phyloP scores from a whole-genome alignment of 1,140 invertebrate genomes.

The Bombus picipes region DNA sequence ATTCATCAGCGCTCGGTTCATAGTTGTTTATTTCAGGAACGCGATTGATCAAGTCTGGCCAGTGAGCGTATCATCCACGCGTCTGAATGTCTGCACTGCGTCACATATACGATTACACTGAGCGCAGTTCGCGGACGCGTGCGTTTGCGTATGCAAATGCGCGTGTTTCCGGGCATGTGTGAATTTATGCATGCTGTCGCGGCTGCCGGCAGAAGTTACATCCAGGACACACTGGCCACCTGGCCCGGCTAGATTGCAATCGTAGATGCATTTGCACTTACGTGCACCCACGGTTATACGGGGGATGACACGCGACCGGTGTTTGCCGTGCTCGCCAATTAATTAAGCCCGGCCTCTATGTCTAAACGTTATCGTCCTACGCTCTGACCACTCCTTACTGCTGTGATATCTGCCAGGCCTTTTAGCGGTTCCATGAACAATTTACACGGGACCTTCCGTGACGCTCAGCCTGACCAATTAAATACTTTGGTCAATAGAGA shows the following conservation, averaged over 20 bases:
- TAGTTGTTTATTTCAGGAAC: not conserved
- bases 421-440: constrained; percentile 28
- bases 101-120: constrained; percentile 54
- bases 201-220: constrained; percentile 54
- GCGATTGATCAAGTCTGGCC: constrained; percentile 22
- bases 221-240: constrained; percentile 39
- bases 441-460: not conserved
- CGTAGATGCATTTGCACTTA: constrained; percentile 56
- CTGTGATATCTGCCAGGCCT: constrained; percentile 25
- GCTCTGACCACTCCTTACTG: not conserved
- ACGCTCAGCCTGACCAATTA: not conserved
- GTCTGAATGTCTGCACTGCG: constrained; percentile 49
- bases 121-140: constrained; percentile 40
- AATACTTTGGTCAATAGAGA: not conserved
- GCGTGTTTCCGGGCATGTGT: constrained; percentile 59
- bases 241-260: constrained; percentile 49
- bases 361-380: constrained; percentile 35
- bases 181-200: constrained; percentile 61
- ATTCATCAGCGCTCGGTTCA: not conserved
- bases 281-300: constrained; percentile 41
- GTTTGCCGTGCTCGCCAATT: constrained; percentile 53
- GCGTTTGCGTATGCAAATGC: constrained; percentile 59
- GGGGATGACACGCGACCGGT: constrained; percentile 51
- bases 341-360: constrained; percentile 29
- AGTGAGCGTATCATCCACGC: constrained; percentile 39